Conservation (phyloP, 1,140 invertebrate genomes). For the Trichonephila inaurata region DNA sequence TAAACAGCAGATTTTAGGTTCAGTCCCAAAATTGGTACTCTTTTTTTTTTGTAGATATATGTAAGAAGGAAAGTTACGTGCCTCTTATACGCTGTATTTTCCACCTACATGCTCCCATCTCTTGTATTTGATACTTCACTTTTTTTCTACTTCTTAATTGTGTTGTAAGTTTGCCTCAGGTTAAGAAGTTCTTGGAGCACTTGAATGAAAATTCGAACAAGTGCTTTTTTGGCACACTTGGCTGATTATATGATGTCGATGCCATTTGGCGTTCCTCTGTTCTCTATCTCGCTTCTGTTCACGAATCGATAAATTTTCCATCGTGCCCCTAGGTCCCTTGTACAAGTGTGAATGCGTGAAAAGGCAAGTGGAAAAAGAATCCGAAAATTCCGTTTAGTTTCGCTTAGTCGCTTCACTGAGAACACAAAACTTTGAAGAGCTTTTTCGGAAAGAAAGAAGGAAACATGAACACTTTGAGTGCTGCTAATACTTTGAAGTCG, state of each 20-base stretch:
- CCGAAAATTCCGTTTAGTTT: conserved; percentile 41
- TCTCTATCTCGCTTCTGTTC: neutral
- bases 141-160: conserved; percentile 4
- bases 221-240: conserved; percentile 30
- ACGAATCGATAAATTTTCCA: conserved; percentile 34
- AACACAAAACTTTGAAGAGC: neutral
- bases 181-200: neutral
- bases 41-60: too few relatives aligned
- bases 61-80: neutral
- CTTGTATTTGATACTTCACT: neutral
- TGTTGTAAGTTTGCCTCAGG: conserved; percentile 7
- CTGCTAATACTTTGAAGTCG: neutral
- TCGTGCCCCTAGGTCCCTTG: conserved; percentile 13
- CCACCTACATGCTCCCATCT: neutral
- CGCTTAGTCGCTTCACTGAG: conserved; percentile 15
- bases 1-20: too few relatives aligned
- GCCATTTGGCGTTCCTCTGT: conserved; percentile 16
- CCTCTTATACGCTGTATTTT: neutral
- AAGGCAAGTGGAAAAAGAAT: conserved; percentile 13
- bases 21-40: too few relatives aligned
- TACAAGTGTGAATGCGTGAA: conserved; percentile 42
- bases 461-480: conserved; percentile 9
- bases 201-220: conserved; percentile 16
- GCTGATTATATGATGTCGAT: conserved; percentile 20
- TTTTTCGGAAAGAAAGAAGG: neutral